Conservation (phyloP, 2,888 invertebrate species). For the Mystacides longicornis region DNA sequence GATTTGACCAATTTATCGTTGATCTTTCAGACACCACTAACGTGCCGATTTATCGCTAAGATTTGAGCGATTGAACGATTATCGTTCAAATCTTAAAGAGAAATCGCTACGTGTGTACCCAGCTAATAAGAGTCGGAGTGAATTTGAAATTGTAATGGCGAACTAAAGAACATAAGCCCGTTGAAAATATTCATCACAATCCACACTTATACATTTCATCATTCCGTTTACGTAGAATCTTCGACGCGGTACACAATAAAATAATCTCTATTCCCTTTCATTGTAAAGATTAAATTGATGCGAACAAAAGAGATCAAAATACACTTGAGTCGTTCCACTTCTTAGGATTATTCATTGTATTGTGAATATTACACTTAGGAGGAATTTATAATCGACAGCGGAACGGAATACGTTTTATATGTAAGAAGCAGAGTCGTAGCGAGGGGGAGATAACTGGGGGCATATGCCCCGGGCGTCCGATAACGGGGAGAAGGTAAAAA, state of each 20-base stretch:
- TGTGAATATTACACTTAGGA: neutral
- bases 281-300: neutral
- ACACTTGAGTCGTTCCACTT: neutral
- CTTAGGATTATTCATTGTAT: slow-evolving; percentile 1
- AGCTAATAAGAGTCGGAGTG: neutral
- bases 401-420: neutral
- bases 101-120: too few relatives aligned
- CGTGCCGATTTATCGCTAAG: too few relatives aligned
- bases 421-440: neutral
- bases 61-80: too few relatives aligned
- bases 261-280: neutral
- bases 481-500: too few relatives aligned
- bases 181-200: neutral
- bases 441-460: neutral
- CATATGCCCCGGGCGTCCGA: too few relatives aligned
- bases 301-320: slow-evolving; percentile 3
- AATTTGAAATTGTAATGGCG: neutral
- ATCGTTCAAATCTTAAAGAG: too few relatives aligned
- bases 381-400: slow-evolving; percentile 2
- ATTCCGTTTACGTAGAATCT: neutral
- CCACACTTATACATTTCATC: neutral
- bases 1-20: too few relatives aligned
- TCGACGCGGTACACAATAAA: neutral
- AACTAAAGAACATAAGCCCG: neutral
- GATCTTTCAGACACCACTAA: too few relatives aligned